Evolutionary conservation across 2,888 invertebrate genomes (phyloP).

Genomic region (Dione vanillae): DNA sequence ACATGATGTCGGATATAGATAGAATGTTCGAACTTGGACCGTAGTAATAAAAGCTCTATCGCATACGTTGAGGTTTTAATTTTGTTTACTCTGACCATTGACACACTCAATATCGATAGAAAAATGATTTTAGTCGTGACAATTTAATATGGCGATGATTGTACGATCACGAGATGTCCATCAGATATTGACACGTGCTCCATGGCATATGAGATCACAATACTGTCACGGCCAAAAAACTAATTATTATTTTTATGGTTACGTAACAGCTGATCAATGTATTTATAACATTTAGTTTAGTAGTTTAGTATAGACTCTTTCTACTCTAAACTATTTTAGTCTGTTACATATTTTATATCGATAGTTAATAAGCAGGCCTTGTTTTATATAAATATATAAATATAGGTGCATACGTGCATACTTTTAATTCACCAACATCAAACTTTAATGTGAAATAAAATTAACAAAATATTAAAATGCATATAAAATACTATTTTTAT

Average conservation of each 20-base stretch:
- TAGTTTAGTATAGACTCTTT: constrained; percentile 26
- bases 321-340: constrained; percentile 42
- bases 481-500: constrained; percentile 27
- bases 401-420: constrained; percentile 7
- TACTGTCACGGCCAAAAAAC: constrained; percentile 64
- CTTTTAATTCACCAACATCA: constrained; percentile 12
- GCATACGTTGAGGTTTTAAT: constrained; percentile 54
- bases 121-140: constrained; percentile 54
- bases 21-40: constrained; percentile 36
- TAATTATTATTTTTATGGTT: constrained; percentile 74
- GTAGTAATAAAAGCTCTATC: constrained; percentile 49
- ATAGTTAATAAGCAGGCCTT: constrained; percentile 33
- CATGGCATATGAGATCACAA: constrained; percentile 62
- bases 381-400: too few relatives aligned
- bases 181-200: constrained; percentile 80
- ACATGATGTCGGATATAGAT: constrained; percentile 57
- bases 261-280: constrained; percentile 56
- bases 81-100: constrained; percentile 10
- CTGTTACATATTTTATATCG: constrained; percentile 38
- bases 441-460: constrained; percentile 9
- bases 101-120: constrained; percentile 31
- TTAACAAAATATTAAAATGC: constrained; percentile 14
- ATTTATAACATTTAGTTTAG: constrained; percentile 51
- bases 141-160: constrained; percentile 76
- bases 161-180: constrained; percentile 68